Conservation (phyloP, 2,113 vertebrate genomes). For the Herpailurus yagouaroundi region DNA sequence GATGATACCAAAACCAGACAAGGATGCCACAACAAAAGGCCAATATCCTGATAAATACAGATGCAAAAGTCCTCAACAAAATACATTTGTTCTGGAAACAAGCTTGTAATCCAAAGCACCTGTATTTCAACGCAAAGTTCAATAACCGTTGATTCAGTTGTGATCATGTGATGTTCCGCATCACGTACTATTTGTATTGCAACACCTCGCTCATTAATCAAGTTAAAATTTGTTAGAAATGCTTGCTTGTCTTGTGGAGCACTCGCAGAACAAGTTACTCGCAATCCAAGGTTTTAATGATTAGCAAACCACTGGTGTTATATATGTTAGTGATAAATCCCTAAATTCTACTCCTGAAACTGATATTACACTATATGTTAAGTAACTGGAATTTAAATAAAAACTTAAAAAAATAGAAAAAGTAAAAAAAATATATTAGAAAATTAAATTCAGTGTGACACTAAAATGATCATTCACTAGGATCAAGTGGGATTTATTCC, state of each 20-base stretch:
- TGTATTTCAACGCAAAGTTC: too few species aligned
- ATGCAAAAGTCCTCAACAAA: not conserved
- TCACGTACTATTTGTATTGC: too few species aligned
- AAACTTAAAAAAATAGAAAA: not conserved
- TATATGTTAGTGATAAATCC: not conserved
- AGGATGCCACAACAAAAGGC: not conserved
- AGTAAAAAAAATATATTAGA: not conserved
- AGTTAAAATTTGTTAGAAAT: too few species aligned
- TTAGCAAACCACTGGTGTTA: not conserved
- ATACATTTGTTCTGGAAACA: not conserved
- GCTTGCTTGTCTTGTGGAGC: too few species aligned
- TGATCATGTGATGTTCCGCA: too few species aligned
- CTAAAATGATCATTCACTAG: not conserved
- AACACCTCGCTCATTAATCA: too few species aligned
- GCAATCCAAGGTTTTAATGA: too few species aligned
- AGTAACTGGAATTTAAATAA: not conserved
- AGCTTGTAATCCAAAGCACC: too few species aligned
- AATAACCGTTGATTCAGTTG: too few species aligned
- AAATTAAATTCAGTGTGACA: not conserved
- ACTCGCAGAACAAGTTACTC: too few species aligned
- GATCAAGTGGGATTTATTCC: not conserved
- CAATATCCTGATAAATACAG: not conserved
- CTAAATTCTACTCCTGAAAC: not conserved
- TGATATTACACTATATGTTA: not conserved
- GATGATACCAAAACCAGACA: not conserved